A percentile compares a stretch with the other conserved stretches of the same genome.
phyloP scores from a whole-genome alignment of 2,113 vertebrate genomes.

The Australoheros scitulus region DNA sequence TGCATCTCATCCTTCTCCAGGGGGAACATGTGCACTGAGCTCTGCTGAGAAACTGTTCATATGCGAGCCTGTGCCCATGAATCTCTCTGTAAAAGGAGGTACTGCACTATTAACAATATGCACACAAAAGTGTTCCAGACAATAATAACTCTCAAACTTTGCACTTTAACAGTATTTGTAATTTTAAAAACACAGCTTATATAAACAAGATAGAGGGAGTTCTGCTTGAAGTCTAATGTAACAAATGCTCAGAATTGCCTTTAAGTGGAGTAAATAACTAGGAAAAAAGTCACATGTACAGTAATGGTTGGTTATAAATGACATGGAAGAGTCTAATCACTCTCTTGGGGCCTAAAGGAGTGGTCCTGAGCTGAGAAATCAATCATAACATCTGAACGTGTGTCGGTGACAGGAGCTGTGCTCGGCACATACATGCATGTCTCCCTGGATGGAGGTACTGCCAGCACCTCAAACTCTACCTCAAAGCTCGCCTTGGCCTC shows the following conservation, averaged over 20 bases:
- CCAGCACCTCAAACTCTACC: conserved; percentile 80
- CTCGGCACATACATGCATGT: not conserved
- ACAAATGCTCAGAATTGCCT: not conserved
- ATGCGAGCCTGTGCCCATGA: not conserved
- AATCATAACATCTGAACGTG: not conserved
- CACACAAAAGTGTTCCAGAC: not conserved
- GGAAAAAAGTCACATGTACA: not conserved
- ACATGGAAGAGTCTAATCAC: not conserved
- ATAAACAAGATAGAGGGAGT: not conserved
- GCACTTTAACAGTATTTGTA: not conserved
- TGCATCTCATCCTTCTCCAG: not conserved
- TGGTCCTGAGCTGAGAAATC: accelerated
- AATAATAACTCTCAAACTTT: not conserved
- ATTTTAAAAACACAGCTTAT: not conserved
- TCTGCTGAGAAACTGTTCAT: not conserved
- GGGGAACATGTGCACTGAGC: not conserved
- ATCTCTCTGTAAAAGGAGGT: no score
- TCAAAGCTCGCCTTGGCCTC: conserved; percentile 85
- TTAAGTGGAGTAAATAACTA: not conserved
- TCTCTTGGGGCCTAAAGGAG: not conserved
- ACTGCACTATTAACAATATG: not conserved
- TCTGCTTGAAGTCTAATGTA: not conserved
- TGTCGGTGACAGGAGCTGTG: not conserved
- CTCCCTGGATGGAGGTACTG: conserved; percentile 78
- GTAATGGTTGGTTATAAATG: not conserved